These are phyloP conservation scores for Holacanthus passer DNA, from an alignment of 2,113 vertebrate species.

Conservation along the genomic window DNA sequence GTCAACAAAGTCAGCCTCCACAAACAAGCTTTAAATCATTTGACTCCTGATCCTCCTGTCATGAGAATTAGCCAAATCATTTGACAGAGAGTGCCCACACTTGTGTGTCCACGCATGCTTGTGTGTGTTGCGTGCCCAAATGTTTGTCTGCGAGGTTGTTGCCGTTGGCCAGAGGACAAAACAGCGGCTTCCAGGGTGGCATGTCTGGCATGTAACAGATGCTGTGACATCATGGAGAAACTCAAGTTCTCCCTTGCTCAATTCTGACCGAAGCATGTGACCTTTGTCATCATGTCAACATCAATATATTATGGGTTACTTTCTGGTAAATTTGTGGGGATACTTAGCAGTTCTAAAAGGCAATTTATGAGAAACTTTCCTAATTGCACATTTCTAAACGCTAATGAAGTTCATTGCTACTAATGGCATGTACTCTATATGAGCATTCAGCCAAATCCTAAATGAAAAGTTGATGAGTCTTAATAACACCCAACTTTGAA, in stretches of 20 bases:
- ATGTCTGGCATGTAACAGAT: constrained; percentile 66
- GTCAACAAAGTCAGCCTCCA: constrained; percentile 36
- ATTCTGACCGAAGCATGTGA: constrained; percentile 56
- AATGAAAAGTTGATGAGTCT: constrained; percentile 1
- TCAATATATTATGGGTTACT: constrained; percentile 1
- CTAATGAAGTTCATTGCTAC: background rate
- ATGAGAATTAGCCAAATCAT: constrained; percentile 63
- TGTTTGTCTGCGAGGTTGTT: background rate
- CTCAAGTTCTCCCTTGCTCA: constrained; percentile 43
- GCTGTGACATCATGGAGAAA: constrained; percentile 81
- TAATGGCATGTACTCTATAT: no score
- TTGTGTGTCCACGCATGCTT: background rate
- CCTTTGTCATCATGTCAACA: constrained; percentile 40
- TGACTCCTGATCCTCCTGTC: constrained; percentile 60
- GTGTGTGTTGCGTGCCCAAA: background rate
- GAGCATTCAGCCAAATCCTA: background rate
- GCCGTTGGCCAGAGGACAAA: constrained; percentile 30
- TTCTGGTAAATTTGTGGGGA: constrained; percentile 16
- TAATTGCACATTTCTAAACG: background rate
- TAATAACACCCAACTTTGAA: constrained; percentile 14
- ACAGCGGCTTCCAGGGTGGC: constrained; percentile 39
- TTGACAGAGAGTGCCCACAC: constrained; percentile 10
- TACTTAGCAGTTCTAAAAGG: background rate
- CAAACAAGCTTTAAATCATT: constrained; percentile 63
- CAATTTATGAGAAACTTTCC: background rate